phyloP scores from a whole-genome alignment of 2,797 vertebrate genomes.

The Acridotheres tristis region DNA sequence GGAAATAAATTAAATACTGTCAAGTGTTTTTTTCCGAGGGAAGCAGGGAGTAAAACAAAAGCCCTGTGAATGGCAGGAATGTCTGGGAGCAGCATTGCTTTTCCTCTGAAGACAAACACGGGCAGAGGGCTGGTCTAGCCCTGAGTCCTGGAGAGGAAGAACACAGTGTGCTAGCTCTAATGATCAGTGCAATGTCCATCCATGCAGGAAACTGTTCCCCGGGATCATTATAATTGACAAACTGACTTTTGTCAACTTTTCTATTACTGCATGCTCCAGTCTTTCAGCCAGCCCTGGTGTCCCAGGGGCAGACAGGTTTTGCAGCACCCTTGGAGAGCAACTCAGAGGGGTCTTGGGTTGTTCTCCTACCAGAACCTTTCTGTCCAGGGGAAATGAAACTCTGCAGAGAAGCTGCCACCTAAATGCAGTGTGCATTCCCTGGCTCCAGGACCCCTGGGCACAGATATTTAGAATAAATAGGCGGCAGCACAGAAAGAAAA shows the following conservation, averaged over 20 bases:
- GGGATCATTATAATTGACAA: not conserved
- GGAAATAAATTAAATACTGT: not conserved
- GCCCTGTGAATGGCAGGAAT: not conserved
- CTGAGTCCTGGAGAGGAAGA: not conserved
- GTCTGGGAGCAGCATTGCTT: not conserved
- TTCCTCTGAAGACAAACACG: not conserved
- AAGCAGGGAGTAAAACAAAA: not conserved
- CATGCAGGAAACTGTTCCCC: not conserved
- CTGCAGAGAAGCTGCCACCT: not conserved
- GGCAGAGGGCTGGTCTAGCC: not conserved
- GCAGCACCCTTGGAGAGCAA: not conserved
- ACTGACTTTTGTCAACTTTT: not conserved
- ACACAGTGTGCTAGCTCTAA: not conserved
- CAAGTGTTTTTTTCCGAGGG: not conserved
- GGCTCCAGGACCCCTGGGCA: not conserved
- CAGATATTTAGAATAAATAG: not conserved
- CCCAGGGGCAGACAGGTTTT: not conserved
- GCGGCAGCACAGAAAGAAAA: not conserved
- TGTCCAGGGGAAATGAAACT: not conserved
- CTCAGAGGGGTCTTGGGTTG: not conserved
- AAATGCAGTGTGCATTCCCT: not conserved
- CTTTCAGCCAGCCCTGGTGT: not conserved
- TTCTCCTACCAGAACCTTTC: not conserved
- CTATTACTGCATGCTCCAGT: not conserved
- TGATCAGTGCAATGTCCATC: no score